These are phyloP conservation scores for Centropus unirufus DNA, from an alignment of 2,113 vertebrate species.

Conservation along the genomic window DNA sequence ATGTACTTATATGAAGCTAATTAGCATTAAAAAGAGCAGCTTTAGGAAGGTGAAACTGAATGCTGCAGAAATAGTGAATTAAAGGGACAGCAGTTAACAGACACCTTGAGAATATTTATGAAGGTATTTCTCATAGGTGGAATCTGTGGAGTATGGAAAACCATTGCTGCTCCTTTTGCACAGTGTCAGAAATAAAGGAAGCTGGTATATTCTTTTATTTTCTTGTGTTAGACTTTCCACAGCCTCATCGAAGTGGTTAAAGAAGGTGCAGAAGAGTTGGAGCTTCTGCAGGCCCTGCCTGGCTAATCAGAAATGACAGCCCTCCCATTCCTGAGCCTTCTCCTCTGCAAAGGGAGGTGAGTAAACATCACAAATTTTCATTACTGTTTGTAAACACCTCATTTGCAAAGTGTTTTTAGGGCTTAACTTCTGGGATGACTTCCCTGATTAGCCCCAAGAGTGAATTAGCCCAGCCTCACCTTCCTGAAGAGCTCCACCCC, in stretches of 20 bases:
- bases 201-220: background rate
- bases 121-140: background rate
- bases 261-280: background rate
- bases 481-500: background rate
- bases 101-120: background rate
- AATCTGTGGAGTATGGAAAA: background rate
- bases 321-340: background rate
- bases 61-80: background rate
- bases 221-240: accelerated
- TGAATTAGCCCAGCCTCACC: background rate
- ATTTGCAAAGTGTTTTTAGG: background rate
- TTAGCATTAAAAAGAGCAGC: background rate
- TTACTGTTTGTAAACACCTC: background rate
- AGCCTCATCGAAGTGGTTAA: background rate
- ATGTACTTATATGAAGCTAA: background rate
- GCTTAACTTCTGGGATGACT: background rate
- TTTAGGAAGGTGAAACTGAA: background rate
- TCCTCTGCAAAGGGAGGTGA: background rate
- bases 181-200: background rate
- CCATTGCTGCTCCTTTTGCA: background rate
- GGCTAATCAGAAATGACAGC: slow-evolving; percentile 1
- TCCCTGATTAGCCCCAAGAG: background rate
- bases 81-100: background rate
- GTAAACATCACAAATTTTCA: background rate
- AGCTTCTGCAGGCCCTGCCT: background rate